These are phyloP conservation scores for Delichon dasypus DNA, from an alignment of 2,797 vertebrate genomes.

Conservation along the genomic window DNA sequence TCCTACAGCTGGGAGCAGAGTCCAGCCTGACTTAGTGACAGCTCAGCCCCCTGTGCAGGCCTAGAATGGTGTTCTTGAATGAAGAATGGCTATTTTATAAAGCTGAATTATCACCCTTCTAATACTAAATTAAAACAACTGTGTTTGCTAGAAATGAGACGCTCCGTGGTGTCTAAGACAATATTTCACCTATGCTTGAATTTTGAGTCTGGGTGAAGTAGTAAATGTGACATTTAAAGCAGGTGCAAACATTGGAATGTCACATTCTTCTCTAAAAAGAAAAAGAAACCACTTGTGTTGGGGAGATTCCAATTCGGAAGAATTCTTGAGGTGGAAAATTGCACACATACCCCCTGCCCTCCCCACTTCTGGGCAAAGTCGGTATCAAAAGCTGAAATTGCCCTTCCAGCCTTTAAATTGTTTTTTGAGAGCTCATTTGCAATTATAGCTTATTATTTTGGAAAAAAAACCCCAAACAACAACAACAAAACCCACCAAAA, in stretches of 20 bases:
- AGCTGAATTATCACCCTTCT: neutral
- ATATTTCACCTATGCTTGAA: accelerated
- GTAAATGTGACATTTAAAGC: neutral
- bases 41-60: neutral
- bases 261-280: neutral
- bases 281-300: neutral
- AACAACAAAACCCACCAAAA: too few species aligned
- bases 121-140: neutral
- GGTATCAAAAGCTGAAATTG: neutral
- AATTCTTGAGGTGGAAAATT: neutral
- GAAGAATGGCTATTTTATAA: neutral
- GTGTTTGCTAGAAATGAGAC: neutral
- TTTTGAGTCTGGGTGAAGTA: neutral
- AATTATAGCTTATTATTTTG: neutral
- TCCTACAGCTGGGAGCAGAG: neutral
- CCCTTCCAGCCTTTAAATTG: neutral
- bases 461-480: too few species aligned
- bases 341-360: neutral
- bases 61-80: neutral
- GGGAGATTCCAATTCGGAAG: neutral
- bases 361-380: neutral
- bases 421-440: neutral
- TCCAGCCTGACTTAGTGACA: neutral
- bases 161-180: neutral
- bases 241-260: neutral